A percentile compares a stretch with the other conserved stretches of the same genome.
These are phyloP conservation scores for Antheraea assamensis DNA, from an alignment of 2,888 invertebrate genomes.

Conservation along the genomic window DNA sequence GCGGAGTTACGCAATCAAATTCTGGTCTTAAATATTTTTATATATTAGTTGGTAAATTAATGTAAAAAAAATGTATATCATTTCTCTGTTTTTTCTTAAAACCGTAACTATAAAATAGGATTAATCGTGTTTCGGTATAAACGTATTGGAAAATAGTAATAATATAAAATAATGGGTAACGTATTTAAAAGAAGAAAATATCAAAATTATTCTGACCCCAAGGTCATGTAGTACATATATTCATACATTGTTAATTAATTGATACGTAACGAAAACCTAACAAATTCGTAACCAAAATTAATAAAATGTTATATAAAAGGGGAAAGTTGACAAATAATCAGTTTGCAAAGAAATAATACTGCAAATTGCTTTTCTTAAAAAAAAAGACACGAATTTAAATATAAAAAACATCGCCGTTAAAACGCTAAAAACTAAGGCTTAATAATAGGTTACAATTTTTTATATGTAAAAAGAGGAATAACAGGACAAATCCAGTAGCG, in stretches of 20 bases:
- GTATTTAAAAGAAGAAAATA: too few species aligned
- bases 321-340: background rate
- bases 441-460: conserved; percentile 55
- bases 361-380: background rate
- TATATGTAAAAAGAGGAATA: conserved; percentile 50
- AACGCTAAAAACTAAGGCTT: conserved; percentile 41
- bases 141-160: too few species aligned
- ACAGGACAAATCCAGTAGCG: conserved; percentile 67
- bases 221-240: too few species aligned
- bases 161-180: too few species aligned
- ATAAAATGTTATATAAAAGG: background rate
- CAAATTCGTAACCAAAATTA: background rate
- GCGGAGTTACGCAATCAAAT: background rate
- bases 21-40: background rate
- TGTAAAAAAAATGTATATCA: background rate
- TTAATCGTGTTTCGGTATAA: too few species aligned
- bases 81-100: background rate
- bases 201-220: too few species aligned
- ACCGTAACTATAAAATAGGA: too few species aligned
- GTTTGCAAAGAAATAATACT: background rate
- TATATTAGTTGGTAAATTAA: background rate
- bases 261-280: background rate
- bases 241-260: too few species aligned
- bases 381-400: conserved; percentile 22
- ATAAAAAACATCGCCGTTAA: conserved; percentile 29